These are phyloP conservation scores for Archips xylosteana DNA, from an alignment of 2,888 invertebrate species.

Conservation along the genomic window DNA sequence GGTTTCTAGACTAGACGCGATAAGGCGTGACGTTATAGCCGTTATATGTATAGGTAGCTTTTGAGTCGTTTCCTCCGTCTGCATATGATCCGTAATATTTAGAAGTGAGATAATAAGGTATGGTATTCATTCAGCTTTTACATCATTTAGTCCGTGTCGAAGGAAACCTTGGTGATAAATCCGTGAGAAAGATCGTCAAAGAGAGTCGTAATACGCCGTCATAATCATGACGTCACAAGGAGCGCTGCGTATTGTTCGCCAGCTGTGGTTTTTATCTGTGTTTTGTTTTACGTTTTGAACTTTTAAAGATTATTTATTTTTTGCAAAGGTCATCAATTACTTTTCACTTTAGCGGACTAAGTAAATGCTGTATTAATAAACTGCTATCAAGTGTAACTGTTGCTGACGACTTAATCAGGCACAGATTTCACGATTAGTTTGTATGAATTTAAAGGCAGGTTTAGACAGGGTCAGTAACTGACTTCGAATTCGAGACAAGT, in stretches of 20 bases:
- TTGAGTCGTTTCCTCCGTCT: background rate
- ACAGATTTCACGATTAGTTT: no score
- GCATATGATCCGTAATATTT: background rate
- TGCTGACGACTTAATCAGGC: no score
- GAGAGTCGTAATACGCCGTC: background rate
- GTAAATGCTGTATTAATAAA: background rate
- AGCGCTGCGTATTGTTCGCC: conserved; percentile 1
- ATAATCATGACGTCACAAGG: conserved; percentile 7
- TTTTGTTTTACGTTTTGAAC: background rate
- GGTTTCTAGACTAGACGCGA: background rate
- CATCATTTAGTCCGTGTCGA: conserved; percentile 9
- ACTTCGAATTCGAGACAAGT: no score
- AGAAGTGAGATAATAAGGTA: background rate
- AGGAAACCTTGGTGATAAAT: conserved; percentile 2
- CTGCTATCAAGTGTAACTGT: no score
- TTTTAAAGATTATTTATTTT: background rate
- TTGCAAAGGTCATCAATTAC: no score
- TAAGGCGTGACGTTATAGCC: background rate
- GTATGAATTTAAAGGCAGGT: no score
- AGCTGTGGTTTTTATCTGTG: conserved; percentile 3
- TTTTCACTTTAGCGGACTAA: background rate
- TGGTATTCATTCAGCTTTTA: background rate
- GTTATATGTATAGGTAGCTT: background rate
- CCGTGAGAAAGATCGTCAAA: conserved; percentile 7
- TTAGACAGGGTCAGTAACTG: no score